These are phyloP conservation scores for Pithys albifrons DNA, from an alignment of 2,113 vertebrate species.

Conservation along the genomic window DNA sequence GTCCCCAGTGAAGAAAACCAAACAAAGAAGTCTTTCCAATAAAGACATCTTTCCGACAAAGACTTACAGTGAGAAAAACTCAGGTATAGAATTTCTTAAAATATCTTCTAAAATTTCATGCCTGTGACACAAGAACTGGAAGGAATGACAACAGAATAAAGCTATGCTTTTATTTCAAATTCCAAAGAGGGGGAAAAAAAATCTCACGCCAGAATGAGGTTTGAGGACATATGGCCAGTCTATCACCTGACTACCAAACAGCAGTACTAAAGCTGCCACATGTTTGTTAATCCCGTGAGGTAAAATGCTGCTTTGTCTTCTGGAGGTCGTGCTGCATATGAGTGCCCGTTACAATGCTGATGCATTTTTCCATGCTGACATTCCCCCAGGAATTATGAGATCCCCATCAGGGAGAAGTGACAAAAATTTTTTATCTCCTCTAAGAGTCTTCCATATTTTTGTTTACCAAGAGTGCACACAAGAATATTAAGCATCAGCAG, in stretches of 20 bases:
- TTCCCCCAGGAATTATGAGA: background rate
- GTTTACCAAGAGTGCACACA: background rate
- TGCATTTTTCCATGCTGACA: conserved; percentile 14
- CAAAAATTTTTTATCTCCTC: background rate
- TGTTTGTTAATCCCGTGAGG: conserved; percentile 53
- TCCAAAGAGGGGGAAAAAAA: background rate
- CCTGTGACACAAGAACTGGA: background rate
- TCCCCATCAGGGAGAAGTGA: background rate
- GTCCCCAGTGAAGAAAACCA: background rate
- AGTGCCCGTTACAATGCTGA: background rate
- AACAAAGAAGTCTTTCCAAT: background rate
- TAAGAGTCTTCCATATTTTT: background rate
- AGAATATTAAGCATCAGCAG: background rate
- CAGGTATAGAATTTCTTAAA: background rate
- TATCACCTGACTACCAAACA: conserved; percentile 66
- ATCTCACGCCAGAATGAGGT: conserved; percentile 51
- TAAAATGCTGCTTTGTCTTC: conserved; percentile 58
- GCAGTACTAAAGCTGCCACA: conserved; percentile 48
- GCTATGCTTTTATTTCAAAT: background rate
- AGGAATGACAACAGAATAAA: background rate
- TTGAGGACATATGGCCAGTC: conserved; percentile 63
- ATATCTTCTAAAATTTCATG: background rate
- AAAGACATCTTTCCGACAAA: background rate
- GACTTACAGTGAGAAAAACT: background rate
- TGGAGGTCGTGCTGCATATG: background rate